phyloP scores from a whole-genome alignment of 2,113 vertebrate species.

The Jaculus jaculus region DNA sequence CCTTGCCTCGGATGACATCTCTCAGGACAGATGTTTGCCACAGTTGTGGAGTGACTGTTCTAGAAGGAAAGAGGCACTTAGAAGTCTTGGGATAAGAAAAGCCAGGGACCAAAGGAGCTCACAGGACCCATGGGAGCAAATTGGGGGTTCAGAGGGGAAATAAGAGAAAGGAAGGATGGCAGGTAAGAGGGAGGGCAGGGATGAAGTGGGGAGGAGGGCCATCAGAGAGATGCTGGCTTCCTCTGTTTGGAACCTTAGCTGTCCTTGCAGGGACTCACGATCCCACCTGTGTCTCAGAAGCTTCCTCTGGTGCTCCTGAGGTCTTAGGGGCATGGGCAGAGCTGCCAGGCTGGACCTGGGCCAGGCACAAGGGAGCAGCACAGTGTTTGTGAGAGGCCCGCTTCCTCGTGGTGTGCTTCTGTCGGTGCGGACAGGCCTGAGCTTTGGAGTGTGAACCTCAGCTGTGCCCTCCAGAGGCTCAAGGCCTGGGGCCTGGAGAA shows the following conservation, averaged over 20 bases:
- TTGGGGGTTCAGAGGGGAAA: not conserved
- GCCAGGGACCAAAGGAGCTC: not conserved
- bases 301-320: not conserved
- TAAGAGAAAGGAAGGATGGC: not conserved
- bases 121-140: not conserved
- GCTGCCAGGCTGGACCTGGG: not conserved
- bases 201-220: not conserved
- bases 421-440: not conserved
- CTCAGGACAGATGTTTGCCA: not conserved
- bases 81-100: not conserved
- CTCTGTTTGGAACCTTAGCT: not conserved
- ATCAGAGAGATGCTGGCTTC: not conserved
- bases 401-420: not conserved
- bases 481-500: not conserved
- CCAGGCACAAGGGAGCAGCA: not conserved
- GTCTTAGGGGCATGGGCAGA: not conserved
- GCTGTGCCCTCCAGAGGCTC: not conserved
- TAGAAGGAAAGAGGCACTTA: not conserved
- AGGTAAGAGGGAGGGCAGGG: not conserved
- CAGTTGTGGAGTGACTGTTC: not conserved
- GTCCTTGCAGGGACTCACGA: not conserved
- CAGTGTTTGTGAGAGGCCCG: rapidly evolving
- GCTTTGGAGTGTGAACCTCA: not conserved
- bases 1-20: not conserved
- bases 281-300: not conserved